Evolutionary conservation across 2,113 vertebrate species (phyloP), one percentile per base, ranked within the genome.

Genomic region (Raphicerus campestris): DNA sequence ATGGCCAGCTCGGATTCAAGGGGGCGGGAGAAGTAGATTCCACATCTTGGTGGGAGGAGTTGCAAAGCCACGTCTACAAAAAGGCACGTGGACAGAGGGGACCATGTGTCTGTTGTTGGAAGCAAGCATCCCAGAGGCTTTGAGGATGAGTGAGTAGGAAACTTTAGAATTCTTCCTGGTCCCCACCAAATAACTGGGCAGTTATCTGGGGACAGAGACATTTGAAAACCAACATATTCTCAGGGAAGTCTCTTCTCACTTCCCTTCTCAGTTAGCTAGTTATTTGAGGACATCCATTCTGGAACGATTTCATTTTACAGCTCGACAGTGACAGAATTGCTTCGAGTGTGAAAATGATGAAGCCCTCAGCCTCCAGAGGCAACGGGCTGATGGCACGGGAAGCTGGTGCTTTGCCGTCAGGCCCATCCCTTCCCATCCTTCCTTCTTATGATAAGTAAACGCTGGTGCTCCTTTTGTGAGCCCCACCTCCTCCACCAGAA

Each of bases 401-500:
- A 2, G 19, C 9, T n/a, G 4, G 3, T 39, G 32, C 56, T 49
- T 51, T 78, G 49, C 30, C 22, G 2, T 47, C 66, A 26, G 47
- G 11, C n/a, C n/a, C 63, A 70, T 22, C n/a, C n/a, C 9, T 20
- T 7, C n/a, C 26, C 6, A n/a, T 45, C 35, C 30, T 20, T n/a
- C 56, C 35, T 87, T 78, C 42, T 56, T 20, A 55, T 16, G 26
- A 55, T 16, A 39, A 28, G 13, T 14, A 11, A 82, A n/a, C 19
- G 22, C 24, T 22, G 15, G 30, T 26, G 32, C 15, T 83, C 8
- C 20, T 90, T 63, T 32, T 13, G 19, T 39, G 77, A 47, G 28
- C 30, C 9, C 24, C 6, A 0, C 7, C 9, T 55, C 24, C 56
- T 83, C 5, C 0, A 1, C 60, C n/a, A 1, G 2, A 7, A 58